Conservation (phyloP, 2,888 invertebrate species). For the Pycnomerus fuliginosus region DNA sequence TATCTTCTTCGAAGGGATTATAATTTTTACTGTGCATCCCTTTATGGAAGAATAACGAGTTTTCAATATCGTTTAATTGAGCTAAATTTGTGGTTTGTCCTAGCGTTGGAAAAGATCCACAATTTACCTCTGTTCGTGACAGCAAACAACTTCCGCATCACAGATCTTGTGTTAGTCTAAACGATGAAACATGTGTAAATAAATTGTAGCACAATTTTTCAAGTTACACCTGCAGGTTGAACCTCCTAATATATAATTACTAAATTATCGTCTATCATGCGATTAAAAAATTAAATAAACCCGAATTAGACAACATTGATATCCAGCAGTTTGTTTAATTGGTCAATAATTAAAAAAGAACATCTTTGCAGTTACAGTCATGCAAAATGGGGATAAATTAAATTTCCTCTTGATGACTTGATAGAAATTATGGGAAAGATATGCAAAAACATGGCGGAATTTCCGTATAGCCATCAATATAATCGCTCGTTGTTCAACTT, state of each 20-base stretch:
- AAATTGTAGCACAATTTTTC: conserved; percentile 17
- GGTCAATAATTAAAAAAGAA: conserved; percentile 14
- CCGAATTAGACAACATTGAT: conserved; percentile 15
- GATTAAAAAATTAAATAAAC: too few relatives aligned
- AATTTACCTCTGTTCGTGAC: conserved; percentile 34
- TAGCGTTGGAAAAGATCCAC: conserved; percentile 25
- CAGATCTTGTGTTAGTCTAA: conserved; percentile 22
- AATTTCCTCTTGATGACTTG: too few relatives aligned
- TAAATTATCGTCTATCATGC: conserved; percentile 22
- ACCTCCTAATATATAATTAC: conserved; percentile 20
- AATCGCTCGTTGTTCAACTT: conserved; percentile 35
- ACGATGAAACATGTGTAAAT: conserved; percentile 31
- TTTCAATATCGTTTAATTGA: too few relatives aligned
- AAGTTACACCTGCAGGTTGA: conserved; percentile 19
- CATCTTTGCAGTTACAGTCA: conserved; percentile 6
- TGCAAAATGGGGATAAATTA: conserved; percentile 13
- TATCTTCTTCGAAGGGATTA: too few relatives aligned
- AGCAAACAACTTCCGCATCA: conserved; percentile 29
- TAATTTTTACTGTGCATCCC: too few relatives aligned
- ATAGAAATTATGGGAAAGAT: conserved; percentile 9
- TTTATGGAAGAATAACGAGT: too few relatives aligned
- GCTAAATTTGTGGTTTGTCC: conserved; percentile 2
- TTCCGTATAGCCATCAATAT: conserved; percentile 24
- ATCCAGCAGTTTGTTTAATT: conserved; percentile 6
- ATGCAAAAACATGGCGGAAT: conserved; percentile 7